These are phyloP conservation scores for Lonchura striata DNA, from an alignment of 2,113 vertebrate genomes.

Conservation along the genomic window DNA sequence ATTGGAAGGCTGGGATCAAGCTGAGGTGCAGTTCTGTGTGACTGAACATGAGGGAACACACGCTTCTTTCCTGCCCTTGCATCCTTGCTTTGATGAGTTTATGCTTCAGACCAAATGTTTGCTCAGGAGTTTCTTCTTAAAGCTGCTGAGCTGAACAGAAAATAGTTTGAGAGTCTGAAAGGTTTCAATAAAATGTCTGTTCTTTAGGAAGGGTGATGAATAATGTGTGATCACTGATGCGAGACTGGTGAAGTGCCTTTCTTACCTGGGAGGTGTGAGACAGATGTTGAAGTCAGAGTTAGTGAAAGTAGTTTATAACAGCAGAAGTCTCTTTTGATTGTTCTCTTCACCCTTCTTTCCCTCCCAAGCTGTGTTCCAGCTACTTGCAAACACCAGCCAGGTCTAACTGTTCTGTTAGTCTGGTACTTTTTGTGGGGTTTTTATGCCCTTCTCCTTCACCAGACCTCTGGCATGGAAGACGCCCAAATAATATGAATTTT, in stretches of 20 bases:
- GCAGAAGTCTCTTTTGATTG: neutral
- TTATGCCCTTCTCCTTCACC: neutral
- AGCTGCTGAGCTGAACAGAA: neutral
- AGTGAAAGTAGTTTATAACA: neutral
- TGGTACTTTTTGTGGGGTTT: neutral
- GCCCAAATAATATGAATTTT: neutral
- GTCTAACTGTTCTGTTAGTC: neutral
- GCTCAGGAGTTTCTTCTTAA: neutral
- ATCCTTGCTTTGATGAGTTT: fast-evolving
- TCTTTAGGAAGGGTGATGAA: neutral
- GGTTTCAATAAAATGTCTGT: neutral
- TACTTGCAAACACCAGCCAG: neutral
- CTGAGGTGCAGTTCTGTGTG: neutral
- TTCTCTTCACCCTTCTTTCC: neutral
- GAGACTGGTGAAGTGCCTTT: neutral
- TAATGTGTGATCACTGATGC: neutral
- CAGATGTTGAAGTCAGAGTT: neutral
- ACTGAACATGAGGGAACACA: neutral
- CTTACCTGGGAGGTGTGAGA: neutral
- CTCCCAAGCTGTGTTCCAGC: neutral
- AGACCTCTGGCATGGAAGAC: neutral
- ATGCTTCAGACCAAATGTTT: neutral
- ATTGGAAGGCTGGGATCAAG: neutral
- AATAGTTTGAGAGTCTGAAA: neutral
- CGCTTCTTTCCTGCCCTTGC: fast-evolving